Conservation (phyloP, 2,797 vertebrate species). For the Percopsis omiscomaycus region DNA sequence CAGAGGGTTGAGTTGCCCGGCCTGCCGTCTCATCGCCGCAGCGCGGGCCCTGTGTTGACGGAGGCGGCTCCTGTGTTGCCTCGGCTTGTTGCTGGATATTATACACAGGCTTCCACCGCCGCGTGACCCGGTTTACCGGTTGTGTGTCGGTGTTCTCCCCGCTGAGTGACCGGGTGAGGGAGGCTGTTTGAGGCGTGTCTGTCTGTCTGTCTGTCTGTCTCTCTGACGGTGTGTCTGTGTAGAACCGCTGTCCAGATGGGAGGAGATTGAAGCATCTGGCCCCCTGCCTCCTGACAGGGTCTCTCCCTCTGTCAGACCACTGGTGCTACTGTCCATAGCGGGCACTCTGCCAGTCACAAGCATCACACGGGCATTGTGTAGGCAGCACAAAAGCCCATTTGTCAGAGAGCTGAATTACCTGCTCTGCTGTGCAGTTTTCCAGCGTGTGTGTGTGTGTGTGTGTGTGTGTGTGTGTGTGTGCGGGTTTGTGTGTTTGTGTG, state of each 20-base stretch:
- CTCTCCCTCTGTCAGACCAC: slow-evolving; percentile 38
- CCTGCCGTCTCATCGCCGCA: slow-evolving; percentile 51
- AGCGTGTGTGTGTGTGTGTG: neutral
- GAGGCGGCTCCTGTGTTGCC: slow-evolving; percentile 59
- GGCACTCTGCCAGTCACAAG: slow-evolving; percentile 41
- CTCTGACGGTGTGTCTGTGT: slow-evolving; percentile 6
- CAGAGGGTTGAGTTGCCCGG: slow-evolving; percentile 61
- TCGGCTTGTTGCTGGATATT: slow-evolving; percentile 55
- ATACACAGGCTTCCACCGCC: slow-evolving; percentile 43
- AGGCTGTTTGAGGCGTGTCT: slow-evolving; percentile 10
- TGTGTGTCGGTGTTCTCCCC: neutral
- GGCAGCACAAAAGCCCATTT: slow-evolving; percentile 63
- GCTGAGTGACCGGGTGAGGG: slow-evolving; percentile 23
- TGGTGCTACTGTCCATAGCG: slow-evolving; percentile 42
- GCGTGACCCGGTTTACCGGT: slow-evolving; percentile 37
- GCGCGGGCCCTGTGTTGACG: slow-evolving; percentile 53
- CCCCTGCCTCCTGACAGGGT: slow-evolving; percentile 19
- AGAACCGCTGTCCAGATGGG: too few species aligned
- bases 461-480: too few species aligned
- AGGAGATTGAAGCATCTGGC: slow-evolving; percentile 17
- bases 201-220: slow-evolving; percentile 24
- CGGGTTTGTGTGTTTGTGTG: too few species aligned
- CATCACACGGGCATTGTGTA: slow-evolving; percentile 56
- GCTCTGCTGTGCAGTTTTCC: slow-evolving; percentile 54
- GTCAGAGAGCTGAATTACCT: slow-evolving; percentile 49